Base-by-base conservation (phyloP, 2,888 invertebrate genomes). In the Nemoura dubitans region DNA sequence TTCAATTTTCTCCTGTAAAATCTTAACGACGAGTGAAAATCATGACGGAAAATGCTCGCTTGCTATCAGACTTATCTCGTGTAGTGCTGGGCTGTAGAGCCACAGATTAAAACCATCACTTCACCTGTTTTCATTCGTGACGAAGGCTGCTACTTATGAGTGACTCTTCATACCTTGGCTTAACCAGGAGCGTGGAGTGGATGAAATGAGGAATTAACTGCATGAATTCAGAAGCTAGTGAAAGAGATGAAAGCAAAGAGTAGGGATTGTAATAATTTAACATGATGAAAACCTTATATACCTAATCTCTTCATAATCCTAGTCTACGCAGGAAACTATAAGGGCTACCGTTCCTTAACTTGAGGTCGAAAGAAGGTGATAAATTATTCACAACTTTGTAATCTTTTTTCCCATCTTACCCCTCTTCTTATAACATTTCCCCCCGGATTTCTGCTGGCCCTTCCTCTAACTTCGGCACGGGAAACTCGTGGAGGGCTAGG, bases 241-340 rank as follows among this genome's bases (percentile, higher is more conserved):
- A 59, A 21, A 59, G 21, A 59, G 59, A 59, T 21, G 59, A 21
- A 59, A 21, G 59, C 59, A 59, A 59, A 26, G 78, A 27, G 78
- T 6, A 78, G 78, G 26, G 78, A 26, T 26, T 78, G 78, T 78
- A 78, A 78, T 78, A 78, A 78, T 78, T 78, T 78, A 78, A 26
- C 78, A 26, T 78, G 78, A 27, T 78, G 78, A 78, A 78, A 78
- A 78, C 26, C 78, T 1, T 78, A 10, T 10, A n/a, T 10, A n/a
- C 7, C 27, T 78, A 78, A 78, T 27, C 78, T 78, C 78, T 10
- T 78, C 27, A 26, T 78, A 78, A 78, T 78, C 78, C 78, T 14
- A 78, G 78, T 7, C 78, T 28, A 28, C 78, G 78, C 78, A 78
- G 78, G 78, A 78, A 78, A 78, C 78, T 78, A 78, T 78, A 28